phyloP scores from a whole-genome alignment of 2,113 vertebrate species.

The Silurus glanis region DNA sequence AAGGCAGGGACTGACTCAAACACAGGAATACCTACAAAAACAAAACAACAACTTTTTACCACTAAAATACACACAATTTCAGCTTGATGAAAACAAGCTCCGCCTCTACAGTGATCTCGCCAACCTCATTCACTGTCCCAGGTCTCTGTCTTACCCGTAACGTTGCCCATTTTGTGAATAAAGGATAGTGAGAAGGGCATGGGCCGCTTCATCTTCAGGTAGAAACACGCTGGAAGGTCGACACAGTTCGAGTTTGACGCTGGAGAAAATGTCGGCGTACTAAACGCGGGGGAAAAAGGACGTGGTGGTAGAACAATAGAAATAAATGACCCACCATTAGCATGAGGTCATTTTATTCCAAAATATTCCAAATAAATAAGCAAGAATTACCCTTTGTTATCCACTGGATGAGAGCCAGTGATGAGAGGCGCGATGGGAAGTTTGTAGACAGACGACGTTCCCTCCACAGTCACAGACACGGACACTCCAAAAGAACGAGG shows the following conservation, averaged over 20 bases:
- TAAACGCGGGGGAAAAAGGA: slow-evolving; percentile 34
- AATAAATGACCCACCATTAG: too few species aligned
- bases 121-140: neutral
- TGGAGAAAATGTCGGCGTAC: slow-evolving; percentile 90
- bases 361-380: too few species aligned
- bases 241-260: slow-evolving; percentile 96
- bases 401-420: slow-evolving; percentile 93
- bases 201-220: slow-evolving; percentile 90
- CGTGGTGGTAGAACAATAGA: too few species aligned
- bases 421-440: slow-evolving; percentile 95
- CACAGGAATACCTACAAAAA: slow-evolving; percentile 81
- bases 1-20: slow-evolving; percentile 82
- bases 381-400: slow-evolving; percentile 88
- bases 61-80: neutral
- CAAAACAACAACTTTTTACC: neutral
- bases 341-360: too few species aligned
- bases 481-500: slow-evolving; percentile 87
- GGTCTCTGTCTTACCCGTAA: slow-evolving; percentile 76
- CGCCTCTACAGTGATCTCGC: too few species aligned
- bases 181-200: slow-evolving; percentile 91
- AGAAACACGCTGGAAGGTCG: slow-evolving; percentile 95
- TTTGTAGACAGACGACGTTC: slow-evolving; percentile 86
- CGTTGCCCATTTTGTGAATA: slow-evolving; percentile 87
- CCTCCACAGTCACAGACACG: slow-evolving; percentile 90
- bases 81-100: neutral